Evolutionary conservation across 2,797 vertebrate species (phyloP).

Genomic region (Oryzias dopingdopingensis): DNA sequence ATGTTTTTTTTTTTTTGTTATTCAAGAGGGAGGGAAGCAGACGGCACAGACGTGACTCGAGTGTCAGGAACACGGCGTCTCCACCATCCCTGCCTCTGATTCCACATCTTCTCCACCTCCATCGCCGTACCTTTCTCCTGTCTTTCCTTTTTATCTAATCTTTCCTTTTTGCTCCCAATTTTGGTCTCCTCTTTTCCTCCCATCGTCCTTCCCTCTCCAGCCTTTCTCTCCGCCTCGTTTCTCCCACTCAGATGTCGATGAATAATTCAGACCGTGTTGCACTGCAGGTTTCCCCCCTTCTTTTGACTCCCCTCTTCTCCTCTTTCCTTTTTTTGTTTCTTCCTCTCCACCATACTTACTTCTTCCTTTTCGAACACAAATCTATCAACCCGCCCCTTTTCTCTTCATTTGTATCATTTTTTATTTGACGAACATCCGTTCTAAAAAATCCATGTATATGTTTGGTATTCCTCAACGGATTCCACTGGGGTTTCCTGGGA

Average conservation of each 20-base stretch:
- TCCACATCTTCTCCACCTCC: neutral
- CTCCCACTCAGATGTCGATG: constrained; percentile 67
- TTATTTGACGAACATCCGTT: constrained; percentile 14
- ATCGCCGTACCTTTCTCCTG: neutral
- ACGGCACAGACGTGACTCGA: constrained; percentile 68
- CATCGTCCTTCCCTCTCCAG: neutral
- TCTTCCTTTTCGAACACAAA: neutral
- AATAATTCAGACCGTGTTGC: constrained; percentile 78
- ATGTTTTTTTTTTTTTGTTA: too few species aligned
- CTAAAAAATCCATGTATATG: neutral
- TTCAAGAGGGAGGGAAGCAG: constrained; percentile 40
- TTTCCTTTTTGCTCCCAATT: neutral
- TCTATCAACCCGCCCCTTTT: neutral
- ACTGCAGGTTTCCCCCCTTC: constrained; percentile 71
- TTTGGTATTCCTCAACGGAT: constrained; percentile 1
- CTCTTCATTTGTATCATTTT: constrained; percentile 11
- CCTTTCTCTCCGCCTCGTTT: constrained; percentile 19
- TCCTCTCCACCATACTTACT: constrained; percentile 40
- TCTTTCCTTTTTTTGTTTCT: constrained; percentile 12
- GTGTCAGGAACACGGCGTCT: constrained; percentile 62
- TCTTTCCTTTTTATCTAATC: neutral
- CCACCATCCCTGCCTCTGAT: constrained; percentile 39
- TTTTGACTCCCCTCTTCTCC: constrained; percentile 13
- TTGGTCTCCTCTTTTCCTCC: constrained; percentile 4
- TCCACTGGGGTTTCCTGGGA: neutral